Evolutionary conservation across 2,797 vertebrate species (phyloP).

Genomic region (Sebastes taczanowskii): DNA sequence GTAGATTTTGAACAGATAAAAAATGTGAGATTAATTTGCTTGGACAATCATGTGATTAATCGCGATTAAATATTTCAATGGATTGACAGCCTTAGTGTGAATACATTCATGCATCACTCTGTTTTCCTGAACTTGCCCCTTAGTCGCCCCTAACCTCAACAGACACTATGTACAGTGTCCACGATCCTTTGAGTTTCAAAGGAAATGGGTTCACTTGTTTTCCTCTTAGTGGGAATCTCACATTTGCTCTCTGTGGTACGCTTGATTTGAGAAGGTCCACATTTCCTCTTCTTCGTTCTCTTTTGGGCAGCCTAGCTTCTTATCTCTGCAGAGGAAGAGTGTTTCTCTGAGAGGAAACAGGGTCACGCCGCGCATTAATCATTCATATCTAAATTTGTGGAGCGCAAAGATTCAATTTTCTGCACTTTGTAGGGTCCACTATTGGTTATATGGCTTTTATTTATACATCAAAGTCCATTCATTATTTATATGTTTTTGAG

Average conservation of each 20-base stretch:
- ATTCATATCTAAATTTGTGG: conserved; percentile 77
- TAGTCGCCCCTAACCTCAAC: not conserved
- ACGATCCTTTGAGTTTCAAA: not conserved
- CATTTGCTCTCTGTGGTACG: conserved; percentile 1
- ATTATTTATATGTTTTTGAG: conserved; percentile 72
- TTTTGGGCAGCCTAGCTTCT: conserved; percentile 26
- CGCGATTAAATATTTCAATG: too few relatives aligned
- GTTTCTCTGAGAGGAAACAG: conserved; percentile 62
- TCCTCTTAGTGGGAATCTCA: not conserved
- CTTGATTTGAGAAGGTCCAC: conserved; percentile 29
- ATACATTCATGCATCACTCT: not conserved
- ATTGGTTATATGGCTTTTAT: conserved; percentile 75
- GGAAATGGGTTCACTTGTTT: not conserved
- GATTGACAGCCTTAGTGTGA: not conserved
- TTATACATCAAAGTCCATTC: conserved; percentile 70
- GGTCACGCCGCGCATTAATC: conserved; percentile 69
- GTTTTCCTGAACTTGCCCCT: not conserved
- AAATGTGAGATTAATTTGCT: too few relatives aligned
- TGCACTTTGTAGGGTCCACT: conserved; percentile 69
- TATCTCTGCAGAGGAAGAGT: conserved; percentile 51
- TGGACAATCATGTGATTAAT: too few relatives aligned
- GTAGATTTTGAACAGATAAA: too few relatives aligned
- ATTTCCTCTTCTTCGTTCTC: not conserved
- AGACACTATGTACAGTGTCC: not conserved
- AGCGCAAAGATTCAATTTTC: conserved; percentile 75